phyloP scores from a whole-genome alignment of 2,113 vertebrate genomes.

The Lepidothrix coronata region DNA sequence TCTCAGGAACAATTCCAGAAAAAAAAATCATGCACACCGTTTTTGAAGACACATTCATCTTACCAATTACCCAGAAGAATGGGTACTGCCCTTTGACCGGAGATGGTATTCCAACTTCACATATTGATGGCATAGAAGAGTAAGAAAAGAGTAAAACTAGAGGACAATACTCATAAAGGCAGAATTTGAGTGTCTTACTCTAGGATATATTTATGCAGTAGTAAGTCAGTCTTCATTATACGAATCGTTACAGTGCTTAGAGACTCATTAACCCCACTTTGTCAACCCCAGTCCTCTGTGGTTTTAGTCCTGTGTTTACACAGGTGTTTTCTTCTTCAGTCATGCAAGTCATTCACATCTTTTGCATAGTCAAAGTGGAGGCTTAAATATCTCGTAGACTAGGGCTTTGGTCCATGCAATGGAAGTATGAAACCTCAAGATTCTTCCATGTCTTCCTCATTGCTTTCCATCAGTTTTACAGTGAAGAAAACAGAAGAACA shows the following conservation, averaged over 20 bases:
- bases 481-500: not conserved
- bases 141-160: not conserved
- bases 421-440: not conserved
- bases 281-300: not conserved
- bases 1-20: not conserved
- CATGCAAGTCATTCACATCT: not conserved
- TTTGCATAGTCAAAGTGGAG: not conserved
- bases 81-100: not conserved
- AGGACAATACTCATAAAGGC: not conserved
- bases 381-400: not conserved
- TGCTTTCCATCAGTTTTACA: not conserved
- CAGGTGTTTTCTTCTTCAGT: not conserved
- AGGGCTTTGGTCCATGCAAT: not conserved
- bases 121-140: not conserved
- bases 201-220: not conserved
- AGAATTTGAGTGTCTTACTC: not conserved
- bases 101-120: not conserved
- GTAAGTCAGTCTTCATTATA: not conserved
- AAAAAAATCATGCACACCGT: not conserved
- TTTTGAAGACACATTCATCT: not conserved
- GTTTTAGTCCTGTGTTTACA: not conserved
- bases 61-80: not conserved
- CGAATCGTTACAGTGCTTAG: not conserved
- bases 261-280: not conserved
- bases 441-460: not conserved